Percentiles rank a stretch among this genome's conserved stretches.
These are phyloP conservation scores for Tachuris rubrigastra DNA, from an alignment of 2,113 vertebrate species.

Conservation along the genomic window DNA sequence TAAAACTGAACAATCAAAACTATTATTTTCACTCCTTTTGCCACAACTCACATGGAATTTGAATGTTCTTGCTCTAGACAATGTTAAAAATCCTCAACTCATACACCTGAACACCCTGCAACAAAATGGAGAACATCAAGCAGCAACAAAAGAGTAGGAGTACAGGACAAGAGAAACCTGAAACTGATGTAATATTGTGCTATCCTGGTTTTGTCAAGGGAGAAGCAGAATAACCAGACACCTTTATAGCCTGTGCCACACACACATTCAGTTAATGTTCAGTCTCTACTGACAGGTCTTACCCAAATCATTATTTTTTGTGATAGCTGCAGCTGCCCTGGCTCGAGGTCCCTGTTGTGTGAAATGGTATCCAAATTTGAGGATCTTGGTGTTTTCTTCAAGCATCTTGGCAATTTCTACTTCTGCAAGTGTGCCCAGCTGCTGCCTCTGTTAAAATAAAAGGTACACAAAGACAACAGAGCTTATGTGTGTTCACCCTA, in stretches of 20 bases:
- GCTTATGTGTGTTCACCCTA: not conserved
- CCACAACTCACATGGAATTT: not conserved
- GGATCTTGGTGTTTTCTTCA: conserved; percentile 88
- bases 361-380: conserved; percentile 97
- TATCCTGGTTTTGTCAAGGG: not conserved
- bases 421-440: conserved; percentile 89
- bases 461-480: not conserved
- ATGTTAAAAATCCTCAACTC: not conserved
- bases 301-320: conserved; percentile 98
- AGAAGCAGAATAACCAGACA: not conserved
- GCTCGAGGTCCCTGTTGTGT: conserved; percentile 93
- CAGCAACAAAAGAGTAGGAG: not conserved
- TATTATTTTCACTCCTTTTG: not conserved
- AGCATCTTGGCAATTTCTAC: conserved; percentile 98
- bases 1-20: not conserved
- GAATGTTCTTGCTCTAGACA: not conserved
- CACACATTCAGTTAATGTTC: not conserved
- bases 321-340: conserved; percentile 91
- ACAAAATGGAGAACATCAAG: not conserved
- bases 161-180: not conserved
- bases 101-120: not conserved
- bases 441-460: conserved; percentile 85
- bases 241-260: not conserved
- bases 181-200: not conserved
- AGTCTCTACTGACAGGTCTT: conserved; percentile 28